phyloP scores from a whole-genome alignment of 2,888 invertebrate genomes.

The Stenchaetothrips biformis region DNA sequence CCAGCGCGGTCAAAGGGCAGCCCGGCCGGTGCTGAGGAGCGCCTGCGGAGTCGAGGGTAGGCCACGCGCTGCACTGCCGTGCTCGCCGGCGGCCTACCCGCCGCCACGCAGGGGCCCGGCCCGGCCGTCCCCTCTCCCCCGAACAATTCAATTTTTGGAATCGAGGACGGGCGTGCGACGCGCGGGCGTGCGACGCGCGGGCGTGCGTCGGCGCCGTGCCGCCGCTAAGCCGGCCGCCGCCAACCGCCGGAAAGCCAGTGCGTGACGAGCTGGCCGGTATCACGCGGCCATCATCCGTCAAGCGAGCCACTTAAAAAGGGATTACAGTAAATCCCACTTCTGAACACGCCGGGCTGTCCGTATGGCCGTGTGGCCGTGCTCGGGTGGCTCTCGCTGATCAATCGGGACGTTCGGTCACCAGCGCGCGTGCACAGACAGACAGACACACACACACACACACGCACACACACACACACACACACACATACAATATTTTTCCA shows the following conservation, averaged over 20 bases:
- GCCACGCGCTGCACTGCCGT: background rate
- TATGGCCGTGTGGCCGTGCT: too few species aligned
- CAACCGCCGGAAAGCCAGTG: background rate
- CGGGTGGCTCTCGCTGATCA: too few species aligned
- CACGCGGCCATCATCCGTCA: constrained; percentile 2
- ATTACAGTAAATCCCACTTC: constrained; percentile 25
- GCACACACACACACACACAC: background rate
- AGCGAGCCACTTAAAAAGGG: constrained; percentile 12
- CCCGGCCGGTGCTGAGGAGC: background rate
- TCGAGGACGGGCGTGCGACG: background rate
- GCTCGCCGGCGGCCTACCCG: background rate
- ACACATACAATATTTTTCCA: too few species aligned
- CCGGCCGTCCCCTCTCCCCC: background rate
- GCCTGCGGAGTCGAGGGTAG: background rate
- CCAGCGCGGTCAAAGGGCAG: background rate
- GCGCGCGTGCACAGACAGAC: background rate
- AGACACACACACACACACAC: background rate
- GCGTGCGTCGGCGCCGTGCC: background rate
- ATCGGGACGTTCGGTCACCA: background rate
- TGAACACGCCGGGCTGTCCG: background rate
- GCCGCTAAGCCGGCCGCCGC: background rate
- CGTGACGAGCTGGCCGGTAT: background rate
- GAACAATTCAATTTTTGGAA: background rate
- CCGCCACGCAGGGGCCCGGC: background rate
- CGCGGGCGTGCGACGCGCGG: background rate